These are phyloP conservation scores for Mixornis gularis DNA, from an alignment of 2,113 vertebrate genomes.

Conservation along the genomic window DNA sequence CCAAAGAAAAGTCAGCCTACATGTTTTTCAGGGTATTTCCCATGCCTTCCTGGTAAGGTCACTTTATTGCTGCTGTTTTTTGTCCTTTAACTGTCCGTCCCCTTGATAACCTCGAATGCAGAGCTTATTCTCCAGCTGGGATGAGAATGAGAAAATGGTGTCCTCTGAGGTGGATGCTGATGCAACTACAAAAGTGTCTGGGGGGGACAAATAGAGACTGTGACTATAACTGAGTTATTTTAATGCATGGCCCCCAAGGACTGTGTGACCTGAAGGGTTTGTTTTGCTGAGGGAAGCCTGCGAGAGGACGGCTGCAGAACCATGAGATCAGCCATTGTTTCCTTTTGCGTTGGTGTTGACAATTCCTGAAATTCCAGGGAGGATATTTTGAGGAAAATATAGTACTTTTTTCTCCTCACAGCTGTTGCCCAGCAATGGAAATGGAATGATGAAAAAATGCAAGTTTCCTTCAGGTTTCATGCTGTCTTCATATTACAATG, in stretches of 20 bases:
- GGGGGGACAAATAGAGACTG: background rate
- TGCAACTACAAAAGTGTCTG: background rate
- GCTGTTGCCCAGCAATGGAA: background rate
- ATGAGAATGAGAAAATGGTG: background rate
- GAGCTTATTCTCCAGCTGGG: background rate
- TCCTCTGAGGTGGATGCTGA: background rate
- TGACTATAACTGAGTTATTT: conserved; percentile 5
- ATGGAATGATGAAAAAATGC: background rate
- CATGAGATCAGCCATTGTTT: background rate
- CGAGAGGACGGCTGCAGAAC: background rate
- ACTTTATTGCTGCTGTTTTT: background rate
- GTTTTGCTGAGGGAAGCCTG: background rate
- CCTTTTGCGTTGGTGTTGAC: background rate
- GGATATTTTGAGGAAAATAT: background rate
- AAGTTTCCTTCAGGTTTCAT: background rate
- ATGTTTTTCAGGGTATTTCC: conserved; percentile 40
- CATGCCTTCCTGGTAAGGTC: background rate
- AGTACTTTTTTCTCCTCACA: background rate
- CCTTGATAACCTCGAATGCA: background rate
- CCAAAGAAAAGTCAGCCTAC: conserved; percentile 51
- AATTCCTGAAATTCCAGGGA: background rate
- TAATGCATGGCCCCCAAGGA: background rate
- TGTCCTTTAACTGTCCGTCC: background rate
- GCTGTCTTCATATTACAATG: background rate
- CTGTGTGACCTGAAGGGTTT: background rate